Evolutionary conservation across 2,888 invertebrate genomes (phyloP), one percentile per base, ranked within the genome.

Genomic region (Leistus spinibarbis): DNA sequence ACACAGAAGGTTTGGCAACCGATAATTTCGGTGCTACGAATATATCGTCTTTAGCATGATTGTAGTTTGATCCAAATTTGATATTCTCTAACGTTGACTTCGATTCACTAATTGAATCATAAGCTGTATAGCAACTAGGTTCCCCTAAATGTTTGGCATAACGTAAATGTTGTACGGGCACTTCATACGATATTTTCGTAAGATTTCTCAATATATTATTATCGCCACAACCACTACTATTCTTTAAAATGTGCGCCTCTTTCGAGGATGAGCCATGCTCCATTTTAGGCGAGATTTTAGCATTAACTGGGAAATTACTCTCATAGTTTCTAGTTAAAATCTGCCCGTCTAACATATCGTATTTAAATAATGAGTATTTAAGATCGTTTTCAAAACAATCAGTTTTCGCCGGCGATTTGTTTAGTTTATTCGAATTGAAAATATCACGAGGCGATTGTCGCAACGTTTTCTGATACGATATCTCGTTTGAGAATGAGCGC

Each of bases 381-480:
- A 40, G 10, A 3, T 40, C 40, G 7, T 40, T 40, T 10, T 40
- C 40, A 40, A 40, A 40, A 5, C 40, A 0, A 10, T 40, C 40
- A 7, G 40, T 40, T 40, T 40, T 40, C 40, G 40, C 10, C 40
- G 13, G 10, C 40, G 40, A 3, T 40, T 40, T 40, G 40, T 40
- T 40, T 40, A 40, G 40, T 40, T 40, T 40, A 13, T 40, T 40
- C 40, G 53, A 40, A 62, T 60, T 60, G 27, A 60, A 19, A 40
- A 60, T 24, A 60, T 69, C 60, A 60, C 23, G 24, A 23, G 68
- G 13, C 2, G 68, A 22, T 4, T 56, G 13, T 68, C 20, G 17
- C 68, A 24, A 20, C 68, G 57, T 54, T 19, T 68, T 56, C 7
- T 68, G 23, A 68, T 17, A 68, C 16, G 54, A 17, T 19, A 2